phyloP scores from a whole-genome alignment of 2,797 vertebrate species.

The Periophthalmus magnuspinnatus region DNA sequence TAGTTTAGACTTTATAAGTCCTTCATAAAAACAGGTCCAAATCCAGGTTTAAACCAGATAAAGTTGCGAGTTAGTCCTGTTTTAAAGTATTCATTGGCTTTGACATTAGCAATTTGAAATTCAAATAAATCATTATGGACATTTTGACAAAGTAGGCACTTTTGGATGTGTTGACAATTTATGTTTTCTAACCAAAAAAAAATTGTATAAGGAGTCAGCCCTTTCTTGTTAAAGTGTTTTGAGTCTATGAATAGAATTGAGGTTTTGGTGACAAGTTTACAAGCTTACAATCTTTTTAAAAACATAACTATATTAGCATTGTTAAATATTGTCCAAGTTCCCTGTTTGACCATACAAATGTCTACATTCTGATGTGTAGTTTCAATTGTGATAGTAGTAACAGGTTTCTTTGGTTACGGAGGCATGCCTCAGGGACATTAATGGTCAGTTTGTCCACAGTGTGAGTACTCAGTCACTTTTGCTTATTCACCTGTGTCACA shows the following conservation, averaged over 20 bases:
- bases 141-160: neutral
- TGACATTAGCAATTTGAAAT: neutral
- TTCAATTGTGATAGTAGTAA: slow-evolving; percentile 4
- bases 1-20: neutral
- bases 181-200: neutral
- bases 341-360: neutral
- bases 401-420: slow-evolving; percentile 6
- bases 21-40: neutral
- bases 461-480: slow-evolving; percentile 19
- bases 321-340: neutral
- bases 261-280: no score
- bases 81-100: neutral
- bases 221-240: no score
- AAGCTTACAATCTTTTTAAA: no score
- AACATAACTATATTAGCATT: neutral
- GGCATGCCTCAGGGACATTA: neutral
- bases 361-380: neutral
- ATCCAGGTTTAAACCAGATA: neutral
- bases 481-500: slow-evolving; percentile 50
- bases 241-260: no score
- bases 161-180: neutral
- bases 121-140: neutral
- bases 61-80: neutral
- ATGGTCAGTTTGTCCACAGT: slow-evolving; percentile 23
- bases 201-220: no score